Evolutionary conservation across 2,888 invertebrate genomes (phyloP), one percentile per base, ranked within the genome.

Genomic region (Itoplectis maculator): DNA sequence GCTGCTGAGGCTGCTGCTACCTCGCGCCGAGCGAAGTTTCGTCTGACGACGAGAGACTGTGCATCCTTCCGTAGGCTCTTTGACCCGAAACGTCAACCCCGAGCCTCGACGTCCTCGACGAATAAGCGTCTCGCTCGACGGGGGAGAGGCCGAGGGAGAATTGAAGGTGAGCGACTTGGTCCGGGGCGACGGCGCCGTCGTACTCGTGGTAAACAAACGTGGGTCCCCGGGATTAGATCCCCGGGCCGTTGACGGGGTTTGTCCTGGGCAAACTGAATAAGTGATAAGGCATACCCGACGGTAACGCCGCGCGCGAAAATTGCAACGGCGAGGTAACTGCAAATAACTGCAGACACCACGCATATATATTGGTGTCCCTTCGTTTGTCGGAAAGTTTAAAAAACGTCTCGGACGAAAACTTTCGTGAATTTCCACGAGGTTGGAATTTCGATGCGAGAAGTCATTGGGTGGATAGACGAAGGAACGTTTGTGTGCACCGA

Each of bases 51-150:
- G 49, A 15, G 49, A 15, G 18, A 20, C 20, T 54, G 18, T 69
- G 20, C 13, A 37, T 61, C 20, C 37, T 49, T 61, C 18, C 61
- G 20, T 35, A 37, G 49, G 13, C 73, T 49, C 73, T 73, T 73
- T 73, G 73, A 73, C 73, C 73, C 73, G 61, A 35, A 73, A 73
- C 72, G 59, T 59, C 61, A 61, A 61, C 47, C 45, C n/a, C 73
- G n/a, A 61, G 15, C 47, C n/a, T n/a, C n/a, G n/a, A n/a, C 73
- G 49, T 49, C 37, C 20, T 73, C 61, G 73, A 73, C 37, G n/a
- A n/a, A n/a, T n/a, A 49, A 49, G 47, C 35, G 35, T 35, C 49
- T 37, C 18, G 11, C 54, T 15, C 13, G 15, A 37, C 61, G 15
- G 42, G 23, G 65, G 29, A 23, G 65, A 66, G 15, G 15, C 42